These are phyloP conservation scores for Colletes latitarsis DNA, from an alignment of 1,140 invertebrate genomes.

Conservation along the genomic window DNA sequence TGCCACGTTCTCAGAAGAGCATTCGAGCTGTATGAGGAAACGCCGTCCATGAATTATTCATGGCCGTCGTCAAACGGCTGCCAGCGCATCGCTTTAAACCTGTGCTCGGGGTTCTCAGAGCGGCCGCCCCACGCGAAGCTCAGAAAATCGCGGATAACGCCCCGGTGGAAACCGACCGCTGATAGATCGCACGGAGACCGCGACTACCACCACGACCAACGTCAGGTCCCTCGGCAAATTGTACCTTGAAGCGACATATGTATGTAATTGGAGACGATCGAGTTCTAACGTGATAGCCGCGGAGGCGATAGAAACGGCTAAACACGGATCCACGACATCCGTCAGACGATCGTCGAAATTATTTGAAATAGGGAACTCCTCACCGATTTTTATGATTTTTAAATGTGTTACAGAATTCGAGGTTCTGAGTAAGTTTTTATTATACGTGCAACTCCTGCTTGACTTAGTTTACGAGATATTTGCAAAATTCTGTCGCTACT, in stretches of 20 bases:
- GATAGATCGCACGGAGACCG: background rate
- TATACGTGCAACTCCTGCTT: too few relatives aligned
- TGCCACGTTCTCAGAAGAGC: constrained; percentile 80
- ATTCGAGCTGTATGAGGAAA: constrained; percentile 79
- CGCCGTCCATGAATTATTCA: constrained; percentile 80
- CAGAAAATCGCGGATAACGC: constrained; percentile 12
- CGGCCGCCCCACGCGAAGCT: constrained; percentile 34
- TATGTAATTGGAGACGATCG: background rate
- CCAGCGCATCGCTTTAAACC: constrained; percentile 61
- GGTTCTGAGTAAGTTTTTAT: too few relatives aligned
- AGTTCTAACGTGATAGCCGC: too few relatives aligned
- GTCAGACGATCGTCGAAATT: background rate
- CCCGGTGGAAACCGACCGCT: background rate
- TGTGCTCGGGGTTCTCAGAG: constrained; percentile 3
- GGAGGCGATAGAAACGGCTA: too few relatives aligned
- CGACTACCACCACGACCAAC: background rate
- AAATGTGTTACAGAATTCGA: too few relatives aligned
- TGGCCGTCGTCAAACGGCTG: constrained; percentile 77
- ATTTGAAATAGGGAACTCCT: too few relatives aligned
- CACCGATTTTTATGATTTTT: too few relatives aligned
- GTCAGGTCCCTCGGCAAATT: constrained; percentile 14
- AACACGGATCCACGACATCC: too few relatives aligned
- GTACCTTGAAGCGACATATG: background rate
- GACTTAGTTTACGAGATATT: too few relatives aligned
- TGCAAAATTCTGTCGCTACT: too few relatives aligned